These are phyloP conservation scores for Streptopelia turtur DNA, from an alignment of 2,797 vertebrate species.

Conservation along the genomic window DNA sequence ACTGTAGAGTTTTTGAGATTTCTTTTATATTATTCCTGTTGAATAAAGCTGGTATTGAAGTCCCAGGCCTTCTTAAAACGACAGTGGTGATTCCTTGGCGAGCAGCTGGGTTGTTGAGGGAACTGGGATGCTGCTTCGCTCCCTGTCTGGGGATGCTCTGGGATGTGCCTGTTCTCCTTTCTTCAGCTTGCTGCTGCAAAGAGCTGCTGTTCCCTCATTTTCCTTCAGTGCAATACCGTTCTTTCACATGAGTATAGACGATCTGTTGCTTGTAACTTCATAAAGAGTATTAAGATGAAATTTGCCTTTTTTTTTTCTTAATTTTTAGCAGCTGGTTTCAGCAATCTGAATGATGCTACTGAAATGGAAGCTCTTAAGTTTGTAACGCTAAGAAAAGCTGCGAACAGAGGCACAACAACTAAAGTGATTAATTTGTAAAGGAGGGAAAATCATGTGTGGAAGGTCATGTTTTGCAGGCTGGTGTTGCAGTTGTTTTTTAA, in stretches of 20 bases:
- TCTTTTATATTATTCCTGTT: neutral
- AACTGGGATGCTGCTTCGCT: neutral
- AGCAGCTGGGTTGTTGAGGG: slow-evolving; percentile 28
- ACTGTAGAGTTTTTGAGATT: slow-evolving; percentile 12
- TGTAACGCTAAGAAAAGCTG: neutral
- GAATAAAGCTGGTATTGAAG: slow-evolving; percentile 41
- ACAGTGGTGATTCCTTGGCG: slow-evolving; percentile 53
- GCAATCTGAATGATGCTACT: neutral
- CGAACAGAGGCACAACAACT: neutral
- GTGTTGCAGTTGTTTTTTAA: neutral
- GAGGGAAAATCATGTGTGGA: neutral
- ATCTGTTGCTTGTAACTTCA: neutral
- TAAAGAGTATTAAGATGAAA: neutral
- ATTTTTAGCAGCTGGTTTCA: neutral
- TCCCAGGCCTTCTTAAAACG: slow-evolving; percentile 9
- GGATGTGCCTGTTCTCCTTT: neutral
- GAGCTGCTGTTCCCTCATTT: neutral
- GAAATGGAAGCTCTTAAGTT: neutral
- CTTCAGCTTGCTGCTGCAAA: neutral
- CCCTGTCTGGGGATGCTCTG: neutral
- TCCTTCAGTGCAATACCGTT: neutral
- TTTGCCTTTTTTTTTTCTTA: neutral
- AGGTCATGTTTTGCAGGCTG: neutral
- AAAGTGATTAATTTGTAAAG: neutral
- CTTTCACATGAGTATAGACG: neutral